Base-by-base conservation (phyloP, 2,113 vertebrate genomes). In the Ammodramus savannarum region DNA sequence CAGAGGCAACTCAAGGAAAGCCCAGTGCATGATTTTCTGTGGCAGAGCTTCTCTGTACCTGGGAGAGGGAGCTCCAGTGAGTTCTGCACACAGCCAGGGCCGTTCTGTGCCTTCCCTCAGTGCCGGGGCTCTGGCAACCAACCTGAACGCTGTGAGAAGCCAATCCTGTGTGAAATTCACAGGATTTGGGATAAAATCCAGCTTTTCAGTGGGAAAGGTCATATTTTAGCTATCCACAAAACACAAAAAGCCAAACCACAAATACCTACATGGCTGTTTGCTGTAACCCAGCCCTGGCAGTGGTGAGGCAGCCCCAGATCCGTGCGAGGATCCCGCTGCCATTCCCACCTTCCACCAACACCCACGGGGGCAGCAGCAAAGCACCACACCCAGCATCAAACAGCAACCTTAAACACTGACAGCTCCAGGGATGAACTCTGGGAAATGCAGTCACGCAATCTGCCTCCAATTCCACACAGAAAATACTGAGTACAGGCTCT, bases 141-240 rank as follows among this genome's bases (percentile, higher is more conserved):
- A 8, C 55, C 73, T 10, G 23, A 31, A 51, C 4, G 29, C 76
- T 9, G 25, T 5, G 63, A 86, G 71, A 87, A 79, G 62, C 29
- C 15, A 43, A 74, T 74, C 73, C 62, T 55, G 43, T 65, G 74
- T 38, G 81, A 93, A 82, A 78, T 52, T 78, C 62, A 38, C 46
- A 87, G 71, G 17, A 68, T 41, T 81, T 74, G 66, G 90, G 74
- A 91, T 57, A 48, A 76, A 89, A 85, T 79, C 62, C 94, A 90
- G 52, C 43, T 49, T 58, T 82, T 74, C 59, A 39, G 51, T 4
- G 23, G 69, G 66, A 85, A 88, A 80, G 58, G 52, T 61, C 25
- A 1, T 65, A 66, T 34, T 8, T 66, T 52, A 83, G 75, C 46
- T 77, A 41, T 41, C 58, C 67, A 66, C 62, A 87, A 79, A 82